phyloP scores from a whole-genome alignment of 2,113 vertebrate genomes.

The Oenanthe oenanthe region DNA sequence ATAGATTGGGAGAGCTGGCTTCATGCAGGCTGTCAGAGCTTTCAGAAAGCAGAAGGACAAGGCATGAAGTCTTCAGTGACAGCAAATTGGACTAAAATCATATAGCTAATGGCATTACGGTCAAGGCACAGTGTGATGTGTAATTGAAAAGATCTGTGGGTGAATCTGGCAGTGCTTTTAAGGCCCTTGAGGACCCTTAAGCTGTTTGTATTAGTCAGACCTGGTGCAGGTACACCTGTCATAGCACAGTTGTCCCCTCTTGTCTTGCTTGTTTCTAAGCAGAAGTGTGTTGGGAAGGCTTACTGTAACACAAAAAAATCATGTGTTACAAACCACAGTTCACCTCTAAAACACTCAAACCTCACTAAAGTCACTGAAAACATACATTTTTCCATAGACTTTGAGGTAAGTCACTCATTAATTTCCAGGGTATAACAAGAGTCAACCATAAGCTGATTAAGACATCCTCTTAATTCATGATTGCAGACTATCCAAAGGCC shows the following conservation, averaged over 20 bases:
- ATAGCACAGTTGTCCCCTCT: background rate
- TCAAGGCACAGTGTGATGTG: background rate
- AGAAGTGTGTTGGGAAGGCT: background rate
- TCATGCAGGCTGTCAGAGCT: background rate
- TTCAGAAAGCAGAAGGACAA: background rate
- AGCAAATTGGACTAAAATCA: background rate
- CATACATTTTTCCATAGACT: rapidly evolving
- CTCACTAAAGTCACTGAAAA: background rate
- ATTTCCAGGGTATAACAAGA: background rate
- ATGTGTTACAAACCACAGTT: background rate
- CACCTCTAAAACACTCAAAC: background rate
- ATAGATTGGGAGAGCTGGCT: background rate
- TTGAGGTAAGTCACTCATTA: background rate
- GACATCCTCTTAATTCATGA: background rate
- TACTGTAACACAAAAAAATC: background rate
- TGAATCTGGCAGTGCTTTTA: background rate
- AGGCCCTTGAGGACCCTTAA: background rate
- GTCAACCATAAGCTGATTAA: background rate
- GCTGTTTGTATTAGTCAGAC: background rate
- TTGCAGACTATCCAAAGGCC: background rate
- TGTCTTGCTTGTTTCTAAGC: background rate
- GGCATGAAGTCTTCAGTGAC: background rate
- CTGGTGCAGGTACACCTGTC: background rate
- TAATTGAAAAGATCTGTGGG: background rate
- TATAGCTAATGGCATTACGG: background rate